Evolutionary conservation across 2,797 vertebrate genomes (phyloP).

Genomic region (Darevskia mixta): DNA sequence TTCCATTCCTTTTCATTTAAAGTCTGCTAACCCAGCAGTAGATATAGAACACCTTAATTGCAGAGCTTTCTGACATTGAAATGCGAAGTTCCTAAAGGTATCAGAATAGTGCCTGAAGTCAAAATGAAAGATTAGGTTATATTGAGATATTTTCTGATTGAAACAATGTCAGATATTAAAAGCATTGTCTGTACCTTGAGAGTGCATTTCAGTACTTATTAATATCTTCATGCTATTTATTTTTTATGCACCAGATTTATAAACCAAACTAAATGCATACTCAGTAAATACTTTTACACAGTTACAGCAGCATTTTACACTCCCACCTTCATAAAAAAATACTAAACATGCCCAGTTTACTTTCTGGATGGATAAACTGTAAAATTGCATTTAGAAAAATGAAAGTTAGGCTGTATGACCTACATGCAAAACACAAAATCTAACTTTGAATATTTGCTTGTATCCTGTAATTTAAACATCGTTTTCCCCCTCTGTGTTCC

Average conservation of each 20-base stretch:
- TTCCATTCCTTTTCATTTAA: neutral
- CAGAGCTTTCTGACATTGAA: neutral
- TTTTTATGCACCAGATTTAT: conserved; percentile 16
- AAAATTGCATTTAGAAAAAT: conserved; percentile 55
- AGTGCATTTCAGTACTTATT: conserved; percentile 25
- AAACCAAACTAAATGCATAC: conserved; percentile 50
- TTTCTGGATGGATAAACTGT: conserved; percentile 60
- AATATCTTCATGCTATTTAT: conserved; percentile 35
- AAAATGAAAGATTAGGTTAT: conserved; percentile 29
- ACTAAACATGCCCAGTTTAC: conserved; percentile 47
- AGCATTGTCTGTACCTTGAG: conserved; percentile 36
- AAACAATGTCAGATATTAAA: conserved; percentile 32
- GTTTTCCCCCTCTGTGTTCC: conserved; percentile 35
- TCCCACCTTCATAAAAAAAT: conserved; percentile 37
- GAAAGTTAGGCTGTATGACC: conserved; percentile 40
- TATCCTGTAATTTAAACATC: conserved; percentile 50
- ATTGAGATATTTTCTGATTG: conserved; percentile 20
- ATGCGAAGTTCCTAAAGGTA: neutral
- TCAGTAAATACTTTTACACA: conserved; percentile 50
- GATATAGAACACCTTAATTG: conserved; percentile 2
- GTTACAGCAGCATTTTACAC: conserved; percentile 33
- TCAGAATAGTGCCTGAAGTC: neutral
- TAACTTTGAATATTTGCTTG: conserved; percentile 47
- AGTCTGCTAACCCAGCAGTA: neutral
- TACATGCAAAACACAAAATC: conserved; percentile 41